Evolutionary conservation across 92 coral and sea anemone species (phyloP).

Genomic region (Siderastrea radians): DNA sequence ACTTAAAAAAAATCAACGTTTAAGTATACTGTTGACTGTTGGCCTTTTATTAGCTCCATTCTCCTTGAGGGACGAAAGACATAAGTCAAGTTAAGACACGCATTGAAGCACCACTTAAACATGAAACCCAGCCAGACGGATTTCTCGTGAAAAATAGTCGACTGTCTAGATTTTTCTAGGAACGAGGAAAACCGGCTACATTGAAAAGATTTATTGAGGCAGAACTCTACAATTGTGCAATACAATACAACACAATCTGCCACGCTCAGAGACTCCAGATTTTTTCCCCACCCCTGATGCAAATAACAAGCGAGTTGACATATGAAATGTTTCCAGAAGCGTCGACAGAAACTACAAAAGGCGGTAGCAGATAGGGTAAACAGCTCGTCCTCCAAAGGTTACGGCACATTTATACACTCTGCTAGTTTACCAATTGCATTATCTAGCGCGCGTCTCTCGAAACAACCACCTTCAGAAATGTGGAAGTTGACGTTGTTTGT

Average conservation of each 20-base stretch:
- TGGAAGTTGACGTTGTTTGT: background rate
- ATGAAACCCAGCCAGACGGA: background rate
- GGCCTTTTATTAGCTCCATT: too few species aligned
- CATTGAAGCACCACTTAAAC: too few species aligned
- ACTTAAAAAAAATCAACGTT: too few species aligned
- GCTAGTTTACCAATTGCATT: background rate
- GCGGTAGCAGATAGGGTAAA: too few species aligned
- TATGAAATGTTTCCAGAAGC: constrained; percentile 20
- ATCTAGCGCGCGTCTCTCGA: background rate
- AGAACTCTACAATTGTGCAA: background rate
- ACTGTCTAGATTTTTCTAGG: background rate
- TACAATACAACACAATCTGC: background rate
- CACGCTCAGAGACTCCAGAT: constrained; percentile 8
- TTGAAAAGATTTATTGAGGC: background rate
- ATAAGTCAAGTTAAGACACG: too few species aligned
- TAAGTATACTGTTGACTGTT: too few species aligned
- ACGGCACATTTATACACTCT: background rate
- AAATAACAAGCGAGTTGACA: background rate
- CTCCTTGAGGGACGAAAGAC: too few species aligned
- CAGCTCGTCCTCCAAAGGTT: background rate
- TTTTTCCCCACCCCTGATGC: constrained; percentile 7
- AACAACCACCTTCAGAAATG: constrained; percentile 10
- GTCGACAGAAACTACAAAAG: constrained; percentile 4
- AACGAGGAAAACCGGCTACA: background rate
- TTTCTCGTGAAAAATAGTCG: background rate